Conservation (phyloP, 2,888 invertebrate species). For the Volucella inanis region DNA sequence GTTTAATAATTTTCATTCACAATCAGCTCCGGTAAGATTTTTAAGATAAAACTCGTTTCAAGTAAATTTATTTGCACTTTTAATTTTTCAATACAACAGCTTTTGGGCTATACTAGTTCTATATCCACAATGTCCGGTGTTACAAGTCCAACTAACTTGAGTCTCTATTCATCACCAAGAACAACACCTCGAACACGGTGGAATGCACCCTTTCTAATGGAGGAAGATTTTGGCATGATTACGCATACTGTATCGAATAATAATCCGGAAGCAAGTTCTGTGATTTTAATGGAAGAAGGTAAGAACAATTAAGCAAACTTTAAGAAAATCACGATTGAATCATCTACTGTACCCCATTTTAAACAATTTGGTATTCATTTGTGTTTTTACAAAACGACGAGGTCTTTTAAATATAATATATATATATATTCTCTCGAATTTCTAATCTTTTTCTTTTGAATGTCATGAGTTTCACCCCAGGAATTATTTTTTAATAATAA, state of each 20-base stretch:
- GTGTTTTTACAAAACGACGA: too few relatives aligned
- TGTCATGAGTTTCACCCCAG: too few relatives aligned
- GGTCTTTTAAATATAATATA: too few relatives aligned
- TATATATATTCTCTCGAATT: too few relatives aligned
- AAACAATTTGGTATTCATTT: too few relatives aligned
- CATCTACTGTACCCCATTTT: too few relatives aligned
- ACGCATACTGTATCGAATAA: slow-evolving; percentile 87
- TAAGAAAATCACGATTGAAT: too few relatives aligned
- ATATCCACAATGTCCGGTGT: slow-evolving; percentile 91
- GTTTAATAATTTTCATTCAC: slow-evolving; percentile 95
- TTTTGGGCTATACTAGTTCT: slow-evolving; percentile 96
- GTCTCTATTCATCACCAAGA: slow-evolving; percentile 90
- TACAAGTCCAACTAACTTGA: slow-evolving; percentile 94
- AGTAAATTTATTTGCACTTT: neutral
- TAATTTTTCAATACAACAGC: slow-evolving; percentile 85
- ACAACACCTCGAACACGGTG: slow-evolving; percentile 90
- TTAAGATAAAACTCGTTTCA: neutral
- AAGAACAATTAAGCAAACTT: slow-evolving; percentile 69
- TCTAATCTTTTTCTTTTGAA: too few relatives aligned
- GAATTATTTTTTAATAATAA: too few relatives aligned
- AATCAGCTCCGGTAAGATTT: slow-evolving; percentile 86
- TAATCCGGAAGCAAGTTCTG: slow-evolving; percentile 87
- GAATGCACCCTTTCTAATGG: slow-evolving; percentile 95
- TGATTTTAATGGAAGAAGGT: slow-evolving; percentile 92
- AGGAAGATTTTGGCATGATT: slow-evolving; percentile 98